A percentile compares a stretch with the other conserved stretches of the same genome.
phyloP scores from a whole-genome alignment of 2,113 vertebrate species.

The Datnioides undecimradiatus region DNA sequence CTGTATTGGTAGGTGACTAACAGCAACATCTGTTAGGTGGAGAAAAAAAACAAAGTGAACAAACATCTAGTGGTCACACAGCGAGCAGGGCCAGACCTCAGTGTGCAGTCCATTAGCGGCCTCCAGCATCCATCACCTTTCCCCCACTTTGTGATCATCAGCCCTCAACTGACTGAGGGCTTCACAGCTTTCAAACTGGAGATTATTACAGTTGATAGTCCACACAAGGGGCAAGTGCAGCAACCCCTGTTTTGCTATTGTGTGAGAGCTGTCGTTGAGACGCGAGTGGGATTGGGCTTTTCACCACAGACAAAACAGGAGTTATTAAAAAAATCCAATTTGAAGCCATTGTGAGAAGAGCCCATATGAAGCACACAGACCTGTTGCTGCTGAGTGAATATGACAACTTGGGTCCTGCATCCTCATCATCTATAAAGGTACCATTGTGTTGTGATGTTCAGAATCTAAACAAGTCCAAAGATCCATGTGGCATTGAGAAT shows the following conservation, averaged over 20 bases:
- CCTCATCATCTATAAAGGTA: background rate
- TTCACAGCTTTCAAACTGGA: slow-evolving; percentile 11
- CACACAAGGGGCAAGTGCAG: background rate
- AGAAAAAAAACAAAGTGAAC: slow-evolving; percentile 63
- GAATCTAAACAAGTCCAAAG: background rate
- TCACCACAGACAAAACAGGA: background rate
- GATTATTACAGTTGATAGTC: slow-evolving; percentile 9
- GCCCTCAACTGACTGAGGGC: slow-evolving; percentile 5
- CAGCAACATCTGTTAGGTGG: slow-evolving; percentile 72
- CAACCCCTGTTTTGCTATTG: background rate
- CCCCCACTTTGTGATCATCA: slow-evolving; percentile 50
- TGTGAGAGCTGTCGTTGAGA: background rate
- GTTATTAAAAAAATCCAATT: background rate
- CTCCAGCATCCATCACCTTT: slow-evolving; percentile 61
- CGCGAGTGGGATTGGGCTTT: background rate
- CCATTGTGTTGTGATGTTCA: background rate
- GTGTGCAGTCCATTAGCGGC: slow-evolving; percentile 66
- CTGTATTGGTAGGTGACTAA: slow-evolving; percentile 34
- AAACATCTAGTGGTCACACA: slow-evolving; percentile 63
- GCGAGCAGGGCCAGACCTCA: background rate
- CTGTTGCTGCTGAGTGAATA: background rate
- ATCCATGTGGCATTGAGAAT: background rate
- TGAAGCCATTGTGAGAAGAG: background rate
- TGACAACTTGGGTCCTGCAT: background rate
- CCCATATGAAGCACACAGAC: background rate